Percentiles rank a stretch among this genome's conserved stretches.
These are phyloP conservation scores for Sebastolobus alascanus DNA, from an alignment of 2,797 vertebrate genomes.

Conservation along the genomic window DNA sequence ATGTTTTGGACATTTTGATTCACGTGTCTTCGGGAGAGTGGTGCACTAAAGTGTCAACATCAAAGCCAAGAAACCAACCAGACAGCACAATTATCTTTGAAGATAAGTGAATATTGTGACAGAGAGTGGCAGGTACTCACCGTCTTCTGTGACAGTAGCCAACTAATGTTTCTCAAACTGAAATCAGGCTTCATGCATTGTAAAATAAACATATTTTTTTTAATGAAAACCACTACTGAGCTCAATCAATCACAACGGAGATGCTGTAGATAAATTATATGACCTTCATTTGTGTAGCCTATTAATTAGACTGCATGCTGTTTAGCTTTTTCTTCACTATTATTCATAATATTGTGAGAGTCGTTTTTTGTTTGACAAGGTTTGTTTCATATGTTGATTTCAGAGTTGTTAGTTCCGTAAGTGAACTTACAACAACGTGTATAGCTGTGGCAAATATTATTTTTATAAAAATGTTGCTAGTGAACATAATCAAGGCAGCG, in stretches of 20 bases:
- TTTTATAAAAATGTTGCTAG: background rate
- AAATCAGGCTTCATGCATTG: background rate
- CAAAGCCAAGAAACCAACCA: constrained; percentile 14
- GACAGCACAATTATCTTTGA: constrained; percentile 10
- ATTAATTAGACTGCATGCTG: constrained; percentile 4
- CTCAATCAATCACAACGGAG: background rate
- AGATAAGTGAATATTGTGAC: constrained; percentile 23
- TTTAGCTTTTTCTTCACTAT: constrained; percentile 15
- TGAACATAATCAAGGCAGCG: background rate
- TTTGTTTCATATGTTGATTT: background rate
- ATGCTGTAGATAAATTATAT: background rate
- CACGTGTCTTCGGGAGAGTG: background rate
- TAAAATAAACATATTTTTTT: background rate
- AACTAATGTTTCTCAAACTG: background rate
- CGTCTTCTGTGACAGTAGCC: background rate
- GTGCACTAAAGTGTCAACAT: background rate
- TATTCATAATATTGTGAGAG: background rate
- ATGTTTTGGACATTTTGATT: constrained; percentile 4
- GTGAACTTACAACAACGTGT: background rate
- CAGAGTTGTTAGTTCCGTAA: background rate
- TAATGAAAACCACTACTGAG: background rate
- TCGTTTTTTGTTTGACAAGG: background rate
- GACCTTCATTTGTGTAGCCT: background rate
- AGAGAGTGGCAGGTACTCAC: background rate
- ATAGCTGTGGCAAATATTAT: background rate